phyloP scores from a whole-genome alignment of 2,113 vertebrate genomes.

The Anolis sagrei region DNA sequence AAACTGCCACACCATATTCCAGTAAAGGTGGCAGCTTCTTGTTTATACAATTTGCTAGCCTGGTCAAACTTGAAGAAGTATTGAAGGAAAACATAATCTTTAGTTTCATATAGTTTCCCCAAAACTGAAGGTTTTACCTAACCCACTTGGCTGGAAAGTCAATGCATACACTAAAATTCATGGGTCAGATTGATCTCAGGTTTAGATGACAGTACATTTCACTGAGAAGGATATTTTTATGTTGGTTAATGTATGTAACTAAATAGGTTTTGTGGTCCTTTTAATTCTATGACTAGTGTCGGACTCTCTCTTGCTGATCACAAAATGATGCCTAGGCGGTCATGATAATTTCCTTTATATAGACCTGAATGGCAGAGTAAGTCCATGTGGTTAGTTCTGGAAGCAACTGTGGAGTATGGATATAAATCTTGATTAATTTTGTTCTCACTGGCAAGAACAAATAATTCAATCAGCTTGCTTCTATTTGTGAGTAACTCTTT shows the following conservation, averaged over 20 bases:
- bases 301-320: no score
- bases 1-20: no score
- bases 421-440: no score
- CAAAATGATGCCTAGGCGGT: background rate
- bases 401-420: background rate
- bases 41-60: background rate
- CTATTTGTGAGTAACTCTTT: no score
- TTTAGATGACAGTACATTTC: no score
- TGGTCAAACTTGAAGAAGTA: background rate
- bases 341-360: conserved; percentile 5
- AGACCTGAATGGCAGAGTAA: background rate
- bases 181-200: no score
- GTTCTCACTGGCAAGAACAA: background rate
- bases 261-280: background rate
- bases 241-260: background rate
- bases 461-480: background rate
- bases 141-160: background rate
- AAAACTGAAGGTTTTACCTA: background rate
- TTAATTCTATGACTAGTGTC: no score
- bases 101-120: background rate
- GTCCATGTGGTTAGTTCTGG: background rate
- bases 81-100: background rate
- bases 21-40: background rate
- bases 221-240: no score
- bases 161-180: background rate